Base-by-base conservation (phyloP, 2,888 invertebrate genomes). In the Argynnis bischoffii region DNA sequence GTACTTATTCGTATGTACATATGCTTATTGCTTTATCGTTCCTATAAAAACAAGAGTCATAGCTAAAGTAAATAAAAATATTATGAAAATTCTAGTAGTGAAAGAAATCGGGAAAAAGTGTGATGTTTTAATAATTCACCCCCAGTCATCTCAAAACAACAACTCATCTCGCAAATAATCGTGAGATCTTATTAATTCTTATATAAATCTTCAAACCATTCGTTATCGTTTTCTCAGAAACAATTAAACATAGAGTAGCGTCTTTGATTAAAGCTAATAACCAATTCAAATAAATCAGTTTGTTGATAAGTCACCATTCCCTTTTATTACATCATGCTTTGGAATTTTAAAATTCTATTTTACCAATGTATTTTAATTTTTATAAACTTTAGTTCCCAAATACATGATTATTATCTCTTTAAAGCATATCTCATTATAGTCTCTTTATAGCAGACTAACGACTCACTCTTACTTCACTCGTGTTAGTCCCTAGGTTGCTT, bases 141-240 rank as follows among this genome's bases (percentile, higher is more conserved):
- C 6, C 8, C 6, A 35, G 35, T 35, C 35, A 41, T 13, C 16
- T 3, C 18, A 14, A 16, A 18, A 56, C 46, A 16, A 46, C 41
- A 56, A 56, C 41, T 14, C 46, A 56, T 14, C 2, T 56, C 18
- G 31, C 2, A 11, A 46, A 47, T 59, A 26, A 26, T 46, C 47
- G 26, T 47, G 47, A 59, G 26, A 48, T 26, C n/a, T 59, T 59
- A 59, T 59, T 59, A 46, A 57, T 57, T 57, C 8, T 15, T 46
- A 55, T 55, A 18, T 51, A 51, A 16, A 54, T 57, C 54, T 65
- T 57, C 54, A 59, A 64, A 65, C 41, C 26, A 57, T 50, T 69
- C 59, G 41, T 67, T 48, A 64, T 67, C n/a, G 56, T 21, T 48
- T 73, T 69, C 72, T 47, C 11, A 53, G 69, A 71, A 73, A 69